Conservation (phyloP, 2,113 vertebrate species). For the Butastur rufipennis region DNA sequence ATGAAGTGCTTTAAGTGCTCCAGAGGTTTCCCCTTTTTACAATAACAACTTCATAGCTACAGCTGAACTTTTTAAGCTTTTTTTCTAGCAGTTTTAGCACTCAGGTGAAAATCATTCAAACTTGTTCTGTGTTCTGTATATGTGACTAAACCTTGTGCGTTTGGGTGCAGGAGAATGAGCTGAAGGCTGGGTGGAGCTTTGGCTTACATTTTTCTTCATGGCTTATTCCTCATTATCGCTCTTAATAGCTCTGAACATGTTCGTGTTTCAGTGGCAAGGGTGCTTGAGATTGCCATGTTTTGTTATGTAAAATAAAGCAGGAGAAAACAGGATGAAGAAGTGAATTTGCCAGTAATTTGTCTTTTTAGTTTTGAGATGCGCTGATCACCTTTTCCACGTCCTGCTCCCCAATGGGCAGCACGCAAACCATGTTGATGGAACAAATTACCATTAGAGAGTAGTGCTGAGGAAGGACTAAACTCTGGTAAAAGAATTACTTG, state of each 20-base stretch:
- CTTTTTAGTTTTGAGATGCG: neutral
- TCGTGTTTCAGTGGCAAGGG: neutral
- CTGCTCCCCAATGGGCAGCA: neutral
- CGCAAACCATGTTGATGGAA: fast-evolving
- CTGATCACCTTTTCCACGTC: neutral
- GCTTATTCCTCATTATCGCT: neutral
- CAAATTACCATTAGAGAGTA: neutral
- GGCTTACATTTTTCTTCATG: neutral
- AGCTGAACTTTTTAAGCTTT: neutral
- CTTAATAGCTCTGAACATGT: neutral
- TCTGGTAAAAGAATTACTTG: neutral
- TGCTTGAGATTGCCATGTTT: neutral
- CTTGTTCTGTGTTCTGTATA: neutral
- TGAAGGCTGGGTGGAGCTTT: neutral
- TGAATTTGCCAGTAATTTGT: neutral
- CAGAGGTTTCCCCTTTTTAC: neutral
- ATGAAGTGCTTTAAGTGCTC: neutral
- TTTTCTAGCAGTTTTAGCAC: neutral
- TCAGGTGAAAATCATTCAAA: neutral
- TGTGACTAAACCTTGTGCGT: neutral
- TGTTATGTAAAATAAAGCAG: neutral
- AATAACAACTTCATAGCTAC: neutral
- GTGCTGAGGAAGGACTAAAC: neutral
- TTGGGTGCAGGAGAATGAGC: neutral
- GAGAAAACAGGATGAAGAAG: neutral